phyloP scores from a whole-genome alignment of 2,113 vertebrate species.

The Tricholaema leucomelas region DNA sequence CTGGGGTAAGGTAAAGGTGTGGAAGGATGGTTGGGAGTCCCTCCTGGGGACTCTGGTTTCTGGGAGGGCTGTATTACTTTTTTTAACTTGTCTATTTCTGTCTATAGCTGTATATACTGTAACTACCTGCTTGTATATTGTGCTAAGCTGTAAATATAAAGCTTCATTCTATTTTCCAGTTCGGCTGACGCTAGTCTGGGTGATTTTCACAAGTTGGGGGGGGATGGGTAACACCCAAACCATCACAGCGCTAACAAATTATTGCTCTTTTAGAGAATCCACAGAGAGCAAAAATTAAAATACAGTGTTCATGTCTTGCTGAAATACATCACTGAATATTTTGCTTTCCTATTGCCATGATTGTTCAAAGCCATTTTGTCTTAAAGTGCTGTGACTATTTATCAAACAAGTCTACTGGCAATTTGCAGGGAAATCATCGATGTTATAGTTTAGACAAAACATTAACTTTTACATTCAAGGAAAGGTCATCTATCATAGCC shows the following conservation, averaged over 20 bases:
- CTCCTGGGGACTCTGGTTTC: no score
- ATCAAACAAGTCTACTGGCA: not conserved
- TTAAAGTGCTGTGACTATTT: not conserved
- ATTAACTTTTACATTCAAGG: conserved; percentile 45
- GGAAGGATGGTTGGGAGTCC: no score
- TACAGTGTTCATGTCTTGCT: not conserved
- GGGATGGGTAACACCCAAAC: no score
- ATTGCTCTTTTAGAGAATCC: not conserved
- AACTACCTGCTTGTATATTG: no score
- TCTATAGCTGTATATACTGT: no score
- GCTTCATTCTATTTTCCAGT: no score
- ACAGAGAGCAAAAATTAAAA: not conserved
- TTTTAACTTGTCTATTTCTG: no score
- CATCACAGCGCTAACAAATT: not conserved
- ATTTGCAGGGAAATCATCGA: conserved; percentile 12
- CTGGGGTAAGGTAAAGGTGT: no score
- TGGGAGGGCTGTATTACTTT: no score
- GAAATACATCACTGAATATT: not conserved
- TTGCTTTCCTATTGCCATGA: not conserved
- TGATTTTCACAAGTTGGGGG: no score
- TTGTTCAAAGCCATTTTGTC: not conserved
- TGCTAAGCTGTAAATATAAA: no score
- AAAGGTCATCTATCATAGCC: conserved; percentile 42
- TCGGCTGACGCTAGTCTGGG: no score
- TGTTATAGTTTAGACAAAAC: conserved; percentile 34